Evolutionary conservation across 2,888 invertebrate species (phyloP), one percentile per base, ranked within the genome.

Genomic region (Abrostola triplasia): DNA sequence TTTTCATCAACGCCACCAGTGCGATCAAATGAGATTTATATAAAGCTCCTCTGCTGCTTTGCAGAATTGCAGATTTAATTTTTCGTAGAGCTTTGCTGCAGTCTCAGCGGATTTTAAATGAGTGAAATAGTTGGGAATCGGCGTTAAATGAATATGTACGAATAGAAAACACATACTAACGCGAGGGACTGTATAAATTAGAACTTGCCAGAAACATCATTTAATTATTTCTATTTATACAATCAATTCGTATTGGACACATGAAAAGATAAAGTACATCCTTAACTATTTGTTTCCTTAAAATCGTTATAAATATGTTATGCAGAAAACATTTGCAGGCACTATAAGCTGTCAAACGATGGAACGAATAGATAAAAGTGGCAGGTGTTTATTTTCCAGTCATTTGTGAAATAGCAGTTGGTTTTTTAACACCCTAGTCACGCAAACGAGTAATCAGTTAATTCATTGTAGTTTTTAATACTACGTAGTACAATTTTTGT

Each of bases 61-160:
- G 79, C 74, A 73, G 79, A 84, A 83, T 82, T 80, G 82, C 79
- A 82, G 79, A 85, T 83, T 84, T 73, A 82, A 81, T 86, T 88
- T 86, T 84, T 81, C 76, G 63, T 64, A 66, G 59, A 74, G 77
- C 81, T 79, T 79, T 81, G 67, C 73, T 64, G 75, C 73, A 70
- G 68, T 80, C 70, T 67, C 70, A 56, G 75, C 60, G 70, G 76
- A 63, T 85, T 84, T 73, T 73, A 77, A 84, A 84, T 72, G 76
- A 80, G 76, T 67, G 79, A 67, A 73, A 77, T 76, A 70, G 64
- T 77, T 80, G 71, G 59, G 61, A 76, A 73, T 67, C 59, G 53
- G 49, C 67, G 64, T 59, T 51, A 63, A 48, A 64, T 59, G 13
- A 78, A 70, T 76, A 67, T 66, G 57, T 76, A 64, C 72, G 66